phyloP scores from a whole-genome alignment of 2,888 invertebrate genomes.

The Catocala nupta region DNA sequence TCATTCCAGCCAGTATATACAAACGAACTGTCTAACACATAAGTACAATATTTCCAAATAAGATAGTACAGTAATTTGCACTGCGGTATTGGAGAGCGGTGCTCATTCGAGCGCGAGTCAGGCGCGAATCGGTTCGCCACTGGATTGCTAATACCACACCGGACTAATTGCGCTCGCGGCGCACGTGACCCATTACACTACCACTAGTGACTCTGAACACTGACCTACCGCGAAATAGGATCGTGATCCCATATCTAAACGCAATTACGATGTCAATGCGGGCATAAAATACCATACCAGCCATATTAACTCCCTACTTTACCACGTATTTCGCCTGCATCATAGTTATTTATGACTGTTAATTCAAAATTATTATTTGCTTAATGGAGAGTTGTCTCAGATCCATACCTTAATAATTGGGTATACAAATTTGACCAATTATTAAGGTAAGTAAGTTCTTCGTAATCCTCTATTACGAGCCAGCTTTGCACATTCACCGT shows the following conservation, averaged over 20 bases:
- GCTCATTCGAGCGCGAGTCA: conserved; percentile 40
- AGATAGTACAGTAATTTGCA: conserved; percentile 31
- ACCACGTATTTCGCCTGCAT: no score
- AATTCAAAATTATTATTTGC: no score
- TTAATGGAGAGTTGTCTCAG: no score
- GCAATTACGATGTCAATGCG: conserved; percentile 20
- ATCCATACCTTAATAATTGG: no score
- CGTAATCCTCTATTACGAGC: no score
- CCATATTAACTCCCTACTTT: no score
- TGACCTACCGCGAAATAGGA: conserved; percentile 28
- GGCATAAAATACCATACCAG: no score
- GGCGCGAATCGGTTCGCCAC: conserved; percentile 31
- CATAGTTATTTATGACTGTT: no score
- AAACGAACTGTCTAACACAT: conserved; percentile 23
- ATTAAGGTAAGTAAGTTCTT: no score
- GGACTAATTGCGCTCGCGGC: conserved; percentile 54
- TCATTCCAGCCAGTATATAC: conserved; percentile 17
- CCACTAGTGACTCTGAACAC: conserved; percentile 7
- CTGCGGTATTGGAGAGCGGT: conserved; percentile 14
- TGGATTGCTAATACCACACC: conserved; percentile 44
- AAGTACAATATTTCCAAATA: conserved; percentile 33
- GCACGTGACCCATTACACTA: conserved; percentile 54
- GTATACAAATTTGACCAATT: no score
- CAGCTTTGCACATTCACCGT: no score
- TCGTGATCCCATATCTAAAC: conserved; percentile 30